Evolutionary conservation across 1,140 invertebrate species (phyloP), one percentile per base, ranked within the genome.

Genomic region (Euwallacea fornicatus): DNA sequence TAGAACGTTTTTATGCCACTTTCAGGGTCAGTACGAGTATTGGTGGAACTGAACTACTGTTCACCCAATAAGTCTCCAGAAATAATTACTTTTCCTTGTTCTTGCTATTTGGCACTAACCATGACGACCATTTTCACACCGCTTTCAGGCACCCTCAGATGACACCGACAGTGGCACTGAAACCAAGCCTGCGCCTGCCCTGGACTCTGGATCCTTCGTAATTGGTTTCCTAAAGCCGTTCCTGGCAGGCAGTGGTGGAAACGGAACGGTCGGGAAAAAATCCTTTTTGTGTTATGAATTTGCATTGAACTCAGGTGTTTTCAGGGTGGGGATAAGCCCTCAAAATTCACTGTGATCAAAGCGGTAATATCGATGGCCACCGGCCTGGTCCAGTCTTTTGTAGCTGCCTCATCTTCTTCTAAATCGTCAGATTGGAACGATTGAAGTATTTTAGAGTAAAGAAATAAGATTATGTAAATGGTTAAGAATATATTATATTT

Each of bases 171-270:
- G 50, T 21, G 16, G 16, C n/a, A 56, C 47, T 15, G 44, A 9
- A 2, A 10, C 58, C 47, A 62, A 61, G 21, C 9, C 6, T 13
- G 53, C 33, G 41, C 67, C 67, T 8, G 43, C 46, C 16, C 59
- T 74, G 21, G 73, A 74, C 41, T 71, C 68, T 8, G 73, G 73
- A 10, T 66, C 64, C 33, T 74, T 74, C 47, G 15, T 74, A 11
- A 42, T 58, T 42, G 73, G 73, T 13, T 64, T 74, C 33, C 10
- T 74, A 2, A 74, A 74, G 68, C 72, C 73, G 11, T 65, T 9
- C 50, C 72, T 42, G 44, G 58, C n/a, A 8, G 65, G 53, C 44
- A 61, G 64, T 16, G 67, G 66, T 13, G 66, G 66, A 43, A 68
- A 68, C 42, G 70, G 56, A 42, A 68, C 44, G 50, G 59, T 58